phyloP scores from a whole-genome alignment of 2,113 vertebrate genomes.

The Rana temporaria region DNA sequence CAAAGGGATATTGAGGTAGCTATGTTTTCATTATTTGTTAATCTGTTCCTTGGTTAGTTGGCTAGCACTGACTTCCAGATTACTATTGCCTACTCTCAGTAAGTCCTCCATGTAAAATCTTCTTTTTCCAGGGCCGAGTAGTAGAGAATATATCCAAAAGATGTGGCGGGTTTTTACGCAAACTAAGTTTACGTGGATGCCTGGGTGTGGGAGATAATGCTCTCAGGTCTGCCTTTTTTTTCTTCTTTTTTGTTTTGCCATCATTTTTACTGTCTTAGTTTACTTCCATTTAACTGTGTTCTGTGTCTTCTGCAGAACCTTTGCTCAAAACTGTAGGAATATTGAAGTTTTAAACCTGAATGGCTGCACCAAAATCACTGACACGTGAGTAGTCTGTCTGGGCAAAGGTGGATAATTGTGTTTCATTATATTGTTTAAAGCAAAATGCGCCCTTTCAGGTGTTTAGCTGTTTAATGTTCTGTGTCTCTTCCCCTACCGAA shows the following conservation, averaged over 20 bases:
- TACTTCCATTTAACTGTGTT: conserved; percentile 25
- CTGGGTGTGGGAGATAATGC: conserved; percentile 95
- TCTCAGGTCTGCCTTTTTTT: conserved; percentile 78
- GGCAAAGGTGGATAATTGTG: neutral
- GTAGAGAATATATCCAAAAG: conserved; percentile 99
- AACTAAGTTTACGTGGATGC: conserved; percentile 92
- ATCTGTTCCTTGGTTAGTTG: neutral
- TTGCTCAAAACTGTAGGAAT: conserved; percentile 98
- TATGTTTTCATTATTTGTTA: conserved; percentile 40
- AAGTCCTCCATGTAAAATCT: rapidly evolving
- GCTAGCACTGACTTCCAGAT: neutral
- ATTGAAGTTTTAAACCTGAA: conserved; percentile 96
- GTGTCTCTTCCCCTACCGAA: no score
- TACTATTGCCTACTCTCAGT: neutral
- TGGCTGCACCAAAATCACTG: conserved; percentile 98
- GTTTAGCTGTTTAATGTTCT: no score
- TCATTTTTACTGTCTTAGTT: neutral
- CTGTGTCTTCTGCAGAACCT: conserved; percentile 78
- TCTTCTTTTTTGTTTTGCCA: neutral
- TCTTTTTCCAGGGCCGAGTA: conserved; percentile 84
- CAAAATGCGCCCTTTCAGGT: no score
- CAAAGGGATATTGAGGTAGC: conserved; percentile 98
- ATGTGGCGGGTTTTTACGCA: conserved; percentile 95
- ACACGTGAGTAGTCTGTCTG: conserved; percentile 80
- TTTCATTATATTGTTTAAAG: no score